Evolutionary conservation across 2,113 vertebrate species (phyloP).

Genomic region (Rhinoptilus africanus): DNA sequence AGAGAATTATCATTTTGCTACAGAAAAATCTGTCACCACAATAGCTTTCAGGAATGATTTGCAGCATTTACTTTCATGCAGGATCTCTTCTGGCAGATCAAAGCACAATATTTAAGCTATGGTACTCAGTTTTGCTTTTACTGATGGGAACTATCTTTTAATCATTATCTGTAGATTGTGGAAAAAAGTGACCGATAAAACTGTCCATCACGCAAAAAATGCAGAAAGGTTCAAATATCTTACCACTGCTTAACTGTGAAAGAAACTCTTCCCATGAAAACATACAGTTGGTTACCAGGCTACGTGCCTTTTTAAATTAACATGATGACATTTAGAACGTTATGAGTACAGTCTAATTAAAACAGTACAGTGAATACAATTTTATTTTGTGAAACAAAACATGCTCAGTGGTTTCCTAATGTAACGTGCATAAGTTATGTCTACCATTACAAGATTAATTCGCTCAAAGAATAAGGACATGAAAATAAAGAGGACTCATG

Average conservation of each 20-base stretch:
- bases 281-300: background rate
- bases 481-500: background rate
- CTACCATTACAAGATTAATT: background rate
- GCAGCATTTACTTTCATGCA: background rate
- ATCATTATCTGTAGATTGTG: background rate
- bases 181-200: background rate
- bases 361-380: background rate
- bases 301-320: background rate
- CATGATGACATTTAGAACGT: background rate
- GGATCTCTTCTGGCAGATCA: background rate
- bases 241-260: background rate
- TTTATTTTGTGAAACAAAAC: background rate
- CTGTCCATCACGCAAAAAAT: background rate
- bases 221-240: background rate
- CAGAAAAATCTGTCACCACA: background rate
- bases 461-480: background rate
- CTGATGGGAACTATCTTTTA: background rate
- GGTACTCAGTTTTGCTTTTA: background rate
- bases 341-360: background rate
- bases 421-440: background rate
- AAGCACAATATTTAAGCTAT: background rate
- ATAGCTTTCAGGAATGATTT: background rate
- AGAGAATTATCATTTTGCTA: background rate
- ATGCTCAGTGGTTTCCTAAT: background rate
- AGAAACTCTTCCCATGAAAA: background rate